Base-by-base conservation (phyloP, 2,113 vertebrate genomes). In the Solenodon paradoxus region DNA sequence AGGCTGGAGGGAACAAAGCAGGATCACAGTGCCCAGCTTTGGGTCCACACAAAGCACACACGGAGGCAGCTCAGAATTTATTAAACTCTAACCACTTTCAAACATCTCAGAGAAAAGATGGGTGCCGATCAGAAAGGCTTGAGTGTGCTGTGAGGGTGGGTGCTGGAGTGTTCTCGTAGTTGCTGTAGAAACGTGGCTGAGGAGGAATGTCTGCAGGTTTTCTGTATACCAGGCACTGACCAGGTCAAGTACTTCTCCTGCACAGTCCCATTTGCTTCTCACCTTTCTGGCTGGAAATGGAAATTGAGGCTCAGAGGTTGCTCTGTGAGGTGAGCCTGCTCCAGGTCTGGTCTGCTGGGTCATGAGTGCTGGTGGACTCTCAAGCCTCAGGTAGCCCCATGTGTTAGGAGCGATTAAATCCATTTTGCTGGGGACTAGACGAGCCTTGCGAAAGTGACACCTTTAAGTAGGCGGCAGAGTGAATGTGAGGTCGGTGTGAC, bases 1-100 rank as follows among this genome's bases (percentile, higher is more conserved):
- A 5, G 90, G 88, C 40, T 87, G 9, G 74, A 68, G 49, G 86
- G n/a, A 94, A 96, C 96, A 97, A 96, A 97, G 94, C 79, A 11
- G 59, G 80, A 92, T 95, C 78, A 26, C 72, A 93, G 82, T 75
- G 77, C 80, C 55, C 88, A 77, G 90, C 92, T 94, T 42, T 17
- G 30, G 72, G 90, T n/a, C 32, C 64, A 68, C 82, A 95, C 95
- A 96, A 92, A 97, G 95, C 79, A 15, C 84, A 7, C 26, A 42
- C 11, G 32, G 51, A 77, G 66, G 68, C 91, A 13, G n/a, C 40
- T 30, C 79, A 40, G 80, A 78, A 94, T 92, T 13, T n/a, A 64
- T 93, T 92, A 51, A 97, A 71, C 92, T 69, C 89, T 92, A 49
- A 79, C 79, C 74, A 49, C 77, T 93, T 53, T 42, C 66, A 30